These are phyloP conservation scores for Pantala flavescens DNA, from an alignment of 1,140 invertebrate genomes.

Conservation along the genomic window DNA sequence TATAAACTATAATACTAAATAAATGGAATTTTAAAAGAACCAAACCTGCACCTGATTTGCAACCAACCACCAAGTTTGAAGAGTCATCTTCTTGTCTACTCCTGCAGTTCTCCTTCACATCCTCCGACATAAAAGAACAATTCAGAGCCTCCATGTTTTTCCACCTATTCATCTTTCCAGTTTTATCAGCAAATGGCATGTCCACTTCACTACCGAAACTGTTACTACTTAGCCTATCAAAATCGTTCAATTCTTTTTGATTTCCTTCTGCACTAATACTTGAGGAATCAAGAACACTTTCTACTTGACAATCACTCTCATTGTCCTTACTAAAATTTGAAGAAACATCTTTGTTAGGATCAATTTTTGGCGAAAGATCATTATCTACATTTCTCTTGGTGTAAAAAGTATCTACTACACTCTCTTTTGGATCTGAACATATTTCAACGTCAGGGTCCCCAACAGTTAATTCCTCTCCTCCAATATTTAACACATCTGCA, in stretches of 20 bases:
- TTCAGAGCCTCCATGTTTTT: neutral
- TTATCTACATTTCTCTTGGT: neutral
- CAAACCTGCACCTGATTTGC: conserved; percentile 13
- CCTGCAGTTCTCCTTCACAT: neutral
- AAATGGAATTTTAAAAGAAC: too few species aligned
- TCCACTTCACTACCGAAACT: neutral
- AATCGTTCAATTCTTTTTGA: neutral
- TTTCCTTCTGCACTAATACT: neutral
- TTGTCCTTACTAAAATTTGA: neutral
- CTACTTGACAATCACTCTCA: neutral
- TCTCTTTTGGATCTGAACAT: neutral
- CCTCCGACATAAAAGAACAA: neutral
- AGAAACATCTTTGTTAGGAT: neutral
- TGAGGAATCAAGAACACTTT: neutral
- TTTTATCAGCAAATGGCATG: neutral
- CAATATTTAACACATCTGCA: neutral
- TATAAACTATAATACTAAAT: too few species aligned
- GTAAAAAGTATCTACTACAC: neutral
- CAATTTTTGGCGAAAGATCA: neutral
- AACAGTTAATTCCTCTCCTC: neutral
- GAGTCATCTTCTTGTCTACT: neutral
- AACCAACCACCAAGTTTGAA: conserved; percentile 1
- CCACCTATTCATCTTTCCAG: conserved; percentile 4
- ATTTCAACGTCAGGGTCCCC: neutral
- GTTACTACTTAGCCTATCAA: neutral